A percentile compares a stretch with the other conserved stretches of the same genome.
Evolutionary conservation across 2,797 vertebrate species (phyloP).

Genomic region (Halcyon smyrnensis): DNA sequence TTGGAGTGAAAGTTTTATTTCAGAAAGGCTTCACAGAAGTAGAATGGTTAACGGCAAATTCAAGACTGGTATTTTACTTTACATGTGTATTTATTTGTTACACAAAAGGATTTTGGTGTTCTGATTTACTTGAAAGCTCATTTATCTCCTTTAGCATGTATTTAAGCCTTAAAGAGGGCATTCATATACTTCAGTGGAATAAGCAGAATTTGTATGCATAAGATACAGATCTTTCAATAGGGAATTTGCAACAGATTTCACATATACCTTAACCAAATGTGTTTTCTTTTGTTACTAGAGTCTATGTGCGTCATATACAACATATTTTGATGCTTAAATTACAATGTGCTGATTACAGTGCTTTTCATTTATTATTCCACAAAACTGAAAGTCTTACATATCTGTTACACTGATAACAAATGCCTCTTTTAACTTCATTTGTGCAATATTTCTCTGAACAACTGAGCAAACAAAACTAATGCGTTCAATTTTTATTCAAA

Average conservation of each 20-base stretch:
- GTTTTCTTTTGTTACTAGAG: not conserved
- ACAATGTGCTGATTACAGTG: not conserved
- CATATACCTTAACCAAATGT: not conserved
- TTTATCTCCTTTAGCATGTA: not conserved
- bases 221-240: not conserved
- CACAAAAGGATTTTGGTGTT: not conserved
- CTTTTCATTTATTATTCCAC: slow-evolving; percentile 37
- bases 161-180: not conserved
- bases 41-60: not conserved
- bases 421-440: slow-evolving; percentile 54
- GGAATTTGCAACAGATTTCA: not conserved
- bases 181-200: not conserved
- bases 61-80: not conserved
- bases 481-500: slow-evolving; percentile 70
- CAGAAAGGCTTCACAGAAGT: not conserved
- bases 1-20: not conserved
- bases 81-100: not conserved
- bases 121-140: slow-evolving; percentile 11
- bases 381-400: slow-evolving; percentile 36
- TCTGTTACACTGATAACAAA: slow-evolving; percentile 46
- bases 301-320: not conserved
- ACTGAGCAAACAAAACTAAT: slow-evolving; percentile 72
- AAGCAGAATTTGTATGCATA: not conserved
- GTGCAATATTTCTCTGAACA: slow-evolving; percentile 62
- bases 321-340: not conserved